Conservation (phyloP, 2,113 vertebrate genomes). For the Mesembrinibis cayennensis region DNA sequence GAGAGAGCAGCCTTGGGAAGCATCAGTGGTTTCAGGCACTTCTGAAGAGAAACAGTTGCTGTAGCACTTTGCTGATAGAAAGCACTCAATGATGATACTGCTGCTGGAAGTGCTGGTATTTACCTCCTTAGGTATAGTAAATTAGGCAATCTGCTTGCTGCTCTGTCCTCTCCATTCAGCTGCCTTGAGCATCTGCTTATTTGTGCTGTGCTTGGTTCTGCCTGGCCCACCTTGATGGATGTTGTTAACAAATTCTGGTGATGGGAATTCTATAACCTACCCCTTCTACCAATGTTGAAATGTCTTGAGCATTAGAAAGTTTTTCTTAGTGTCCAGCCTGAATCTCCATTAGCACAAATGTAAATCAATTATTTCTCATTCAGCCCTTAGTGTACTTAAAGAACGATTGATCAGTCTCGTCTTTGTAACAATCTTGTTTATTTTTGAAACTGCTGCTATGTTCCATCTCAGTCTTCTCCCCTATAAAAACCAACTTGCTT, state of each 20-base stretch:
- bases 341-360: neutral
- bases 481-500: neutral
- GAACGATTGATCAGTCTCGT: neutral
- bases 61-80: neutral
- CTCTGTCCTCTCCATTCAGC: neutral
- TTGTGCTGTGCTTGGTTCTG: neutral
- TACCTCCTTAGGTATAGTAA: neutral
- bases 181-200: neutral
- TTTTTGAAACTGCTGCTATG: neutral
- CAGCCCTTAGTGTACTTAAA: neutral
- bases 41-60: neutral
- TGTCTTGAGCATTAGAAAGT: neutral
- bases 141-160: neutral
- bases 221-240: neutral
- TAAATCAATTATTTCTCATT: neutral
- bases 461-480: neutral
- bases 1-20: neutral
- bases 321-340: neutral
- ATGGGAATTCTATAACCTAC: neutral
- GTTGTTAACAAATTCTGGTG: neutral
- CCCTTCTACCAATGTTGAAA: neutral
- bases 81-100: accelerated
- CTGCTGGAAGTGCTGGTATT: neutral
- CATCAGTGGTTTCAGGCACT: neutral
- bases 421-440: neutral